phyloP scores from a whole-genome alignment of 2,113 vertebrate species.

The Scartelaos histophorus region DNA sequence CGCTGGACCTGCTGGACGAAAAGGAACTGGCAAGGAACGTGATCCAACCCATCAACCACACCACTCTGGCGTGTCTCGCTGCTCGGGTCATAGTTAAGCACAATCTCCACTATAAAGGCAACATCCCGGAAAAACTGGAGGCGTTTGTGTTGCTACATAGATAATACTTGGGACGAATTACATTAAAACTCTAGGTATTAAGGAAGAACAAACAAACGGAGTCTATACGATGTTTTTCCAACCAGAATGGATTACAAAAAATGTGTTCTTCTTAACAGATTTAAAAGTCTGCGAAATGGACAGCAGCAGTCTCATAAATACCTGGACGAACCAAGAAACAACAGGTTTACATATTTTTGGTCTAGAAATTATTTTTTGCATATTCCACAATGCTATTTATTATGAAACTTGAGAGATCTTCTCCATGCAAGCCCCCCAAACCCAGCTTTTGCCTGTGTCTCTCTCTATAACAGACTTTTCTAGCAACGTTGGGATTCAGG shows the following conservation, averaged over 20 bases:
- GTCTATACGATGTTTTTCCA: constrained; percentile 22
- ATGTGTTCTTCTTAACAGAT: constrained; percentile 6
- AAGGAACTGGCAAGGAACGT: constrained; percentile 95
- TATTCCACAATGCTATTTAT: constrained; percentile 75
- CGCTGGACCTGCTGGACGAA: constrained; percentile 94
- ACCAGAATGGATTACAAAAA: constrained; percentile 26
- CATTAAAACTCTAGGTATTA: constrained; percentile 9
- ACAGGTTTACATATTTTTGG: constrained; percentile 59
- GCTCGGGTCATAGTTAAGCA: constrained; percentile 92
- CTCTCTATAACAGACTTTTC: constrained; percentile 59
- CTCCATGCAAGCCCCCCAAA: constrained; percentile 66
- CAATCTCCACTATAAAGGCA: constrained; percentile 85
- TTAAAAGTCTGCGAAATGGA: constrained; percentile 27
- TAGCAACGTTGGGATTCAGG: constrained; percentile 63
- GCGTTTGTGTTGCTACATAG: constrained; percentile 95
- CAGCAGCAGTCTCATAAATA: constrained; percentile 51
- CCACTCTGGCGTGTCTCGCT: constrained; percentile 95
- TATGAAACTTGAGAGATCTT: constrained; percentile 73
- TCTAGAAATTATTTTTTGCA: constrained; percentile 49
- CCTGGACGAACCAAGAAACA: constrained; percentile 50
- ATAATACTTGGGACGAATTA: constrained; percentile 74
- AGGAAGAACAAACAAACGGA: constrained; percentile 24
- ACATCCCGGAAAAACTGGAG: constrained; percentile 95
- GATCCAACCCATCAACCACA: constrained; percentile 98
- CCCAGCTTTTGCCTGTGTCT: constrained; percentile 59